Percentiles rank a stretch among this genome's conserved stretches.
These are phyloP conservation scores for Anolis carolinensis DNA, from an alignment of 2,113 vertebrate genomes.

Conservation along the genomic window DNA sequence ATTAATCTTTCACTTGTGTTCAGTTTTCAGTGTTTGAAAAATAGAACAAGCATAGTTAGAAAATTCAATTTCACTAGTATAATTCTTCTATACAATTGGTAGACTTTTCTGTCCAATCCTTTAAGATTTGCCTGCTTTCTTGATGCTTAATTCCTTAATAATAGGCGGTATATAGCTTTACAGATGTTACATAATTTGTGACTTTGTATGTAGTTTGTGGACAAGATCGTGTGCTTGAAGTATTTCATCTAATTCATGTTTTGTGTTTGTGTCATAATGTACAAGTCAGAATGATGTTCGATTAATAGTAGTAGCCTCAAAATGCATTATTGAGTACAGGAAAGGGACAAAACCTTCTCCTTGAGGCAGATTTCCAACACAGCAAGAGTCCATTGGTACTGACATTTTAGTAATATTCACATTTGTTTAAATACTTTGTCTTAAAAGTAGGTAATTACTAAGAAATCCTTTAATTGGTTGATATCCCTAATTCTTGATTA, in stretches of 20 bases:
- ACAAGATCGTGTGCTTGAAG: not conserved
- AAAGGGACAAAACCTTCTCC: not conserved
- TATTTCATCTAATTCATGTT: not conserved
- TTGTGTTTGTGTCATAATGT: not conserved
- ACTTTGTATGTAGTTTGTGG: not conserved
- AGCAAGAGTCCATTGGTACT: not conserved
- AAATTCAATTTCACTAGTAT: not conserved
- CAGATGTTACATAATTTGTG: not conserved
- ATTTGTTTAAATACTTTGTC: not conserved
- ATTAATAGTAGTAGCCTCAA: not conserved
- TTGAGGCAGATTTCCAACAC: not conserved
- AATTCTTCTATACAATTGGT: not conserved
- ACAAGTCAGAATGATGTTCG: not conserved
- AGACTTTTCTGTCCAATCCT: not conserved
- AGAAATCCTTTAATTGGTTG: constrained; percentile 1
- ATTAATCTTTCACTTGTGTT: not conserved
- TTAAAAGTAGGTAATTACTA: not conserved
- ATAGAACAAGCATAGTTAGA: not conserved
- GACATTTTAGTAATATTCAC: not conserved
- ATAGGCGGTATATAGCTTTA: not conserved
- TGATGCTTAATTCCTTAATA: not conserved
- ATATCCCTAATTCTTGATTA: not conserved
- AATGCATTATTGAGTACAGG: not conserved
- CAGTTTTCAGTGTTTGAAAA: not conserved
- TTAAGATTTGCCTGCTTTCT: not conserved